Percentiles rank a stretch among this genome's conserved stretches.
phyloP scores from a whole-genome alignment of 2,113 vertebrate species.

The Zosterops lateralis region DNA sequence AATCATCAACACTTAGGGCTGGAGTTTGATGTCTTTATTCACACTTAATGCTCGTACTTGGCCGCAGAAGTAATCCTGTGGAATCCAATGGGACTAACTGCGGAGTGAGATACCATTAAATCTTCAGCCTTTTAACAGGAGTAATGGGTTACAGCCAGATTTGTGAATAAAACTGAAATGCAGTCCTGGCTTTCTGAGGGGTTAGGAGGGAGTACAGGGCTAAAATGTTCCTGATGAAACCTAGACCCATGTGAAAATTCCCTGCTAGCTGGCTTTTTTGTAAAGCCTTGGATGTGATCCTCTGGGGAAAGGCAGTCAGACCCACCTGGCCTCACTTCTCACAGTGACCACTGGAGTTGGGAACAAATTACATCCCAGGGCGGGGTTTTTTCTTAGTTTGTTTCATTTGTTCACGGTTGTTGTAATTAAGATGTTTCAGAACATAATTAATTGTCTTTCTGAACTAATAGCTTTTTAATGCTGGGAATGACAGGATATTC shows the following conservation, averaged over 20 bases:
- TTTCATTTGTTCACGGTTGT: not conserved
- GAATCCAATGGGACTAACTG: slow-evolving; percentile 49
- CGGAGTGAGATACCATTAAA: slow-evolving; percentile 39
- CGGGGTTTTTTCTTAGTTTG: not conserved
- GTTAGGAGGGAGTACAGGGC: not conserved
- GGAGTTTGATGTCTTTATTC: slow-evolving; percentile 61
- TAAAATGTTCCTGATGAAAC: slow-evolving; percentile 28
- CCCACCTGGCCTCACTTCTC: slow-evolving; percentile 19
- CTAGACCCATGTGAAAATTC: slow-evolving; percentile 56
- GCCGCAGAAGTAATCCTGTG: slow-evolving; percentile 42
- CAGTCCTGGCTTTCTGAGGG: not conserved
- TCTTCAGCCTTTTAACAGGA: slow-evolving; percentile 42
- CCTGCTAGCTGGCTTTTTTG: not conserved
- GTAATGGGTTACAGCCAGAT: slow-evolving; percentile 39
- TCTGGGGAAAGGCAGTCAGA: not conserved
- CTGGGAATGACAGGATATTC: not conserved
- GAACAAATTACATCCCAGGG: not conserved
- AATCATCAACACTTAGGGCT: slow-evolving; percentile 35
- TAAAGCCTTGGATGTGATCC: not conserved
- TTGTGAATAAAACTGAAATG: slow-evolving; percentile 33
- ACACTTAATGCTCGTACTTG: slow-evolving; percentile 43
- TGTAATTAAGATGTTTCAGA: not conserved
- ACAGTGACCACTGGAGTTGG: not conserved
- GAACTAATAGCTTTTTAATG: not conserved
- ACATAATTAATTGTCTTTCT: not conserved